Percentiles rank a stretch among this genome's conserved stretches.
Evolutionary conservation across 1,140 invertebrate genomes (phyloP).

Genomic region (Chelonus insularis): DNA sequence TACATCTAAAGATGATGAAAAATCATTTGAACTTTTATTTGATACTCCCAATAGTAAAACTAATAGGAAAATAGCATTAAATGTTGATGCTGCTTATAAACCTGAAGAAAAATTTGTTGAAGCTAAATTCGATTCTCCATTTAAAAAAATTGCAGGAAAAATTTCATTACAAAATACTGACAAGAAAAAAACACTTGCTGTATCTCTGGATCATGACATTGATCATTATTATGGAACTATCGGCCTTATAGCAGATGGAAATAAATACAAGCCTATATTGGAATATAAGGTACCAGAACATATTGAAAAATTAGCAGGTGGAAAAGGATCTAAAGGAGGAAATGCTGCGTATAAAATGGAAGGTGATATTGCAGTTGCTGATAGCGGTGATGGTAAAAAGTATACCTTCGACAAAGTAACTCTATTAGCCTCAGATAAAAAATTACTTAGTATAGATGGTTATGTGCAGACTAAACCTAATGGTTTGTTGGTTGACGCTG

Average conservation of each 20-base stretch:
- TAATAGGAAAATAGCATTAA: constrained; percentile 64
- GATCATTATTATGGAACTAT: constrained; percentile 65
- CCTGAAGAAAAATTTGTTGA: constrained; percentile 61
- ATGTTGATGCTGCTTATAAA: constrained; percentile 54
- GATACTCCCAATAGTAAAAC: constrained; percentile 71
- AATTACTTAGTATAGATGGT: constrained; percentile 60
- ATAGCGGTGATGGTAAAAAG: constrained; percentile 56
- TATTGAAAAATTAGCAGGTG: constrained; percentile 47
- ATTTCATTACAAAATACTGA: constrained; percentile 59
- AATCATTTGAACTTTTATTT: constrained; percentile 65
- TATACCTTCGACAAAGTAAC: constrained; percentile 66
- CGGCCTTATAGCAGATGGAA: constrained; percentile 65
- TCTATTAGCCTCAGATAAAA: constrained; percentile 53
- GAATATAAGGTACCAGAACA: constrained; percentile 68
- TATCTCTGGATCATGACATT: constrained; percentile 64
- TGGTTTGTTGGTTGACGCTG: constrained; percentile 57
- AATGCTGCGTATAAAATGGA: constrained; percentile 56
- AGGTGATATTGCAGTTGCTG: constrained; percentile 61
- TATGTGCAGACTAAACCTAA: constrained; percentile 53
- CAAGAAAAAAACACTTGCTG: constrained; percentile 61
- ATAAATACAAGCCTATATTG: constrained; percentile 69
- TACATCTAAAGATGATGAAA: constrained; percentile 41
- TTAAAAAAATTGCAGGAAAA: constrained; percentile 62
- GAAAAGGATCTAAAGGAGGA: constrained; percentile 38
- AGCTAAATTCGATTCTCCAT: constrained; percentile 63